phyloP scores from a whole-genome alignment of 1,140 invertebrate genomes.

The Polypedilum pembai region DNA sequence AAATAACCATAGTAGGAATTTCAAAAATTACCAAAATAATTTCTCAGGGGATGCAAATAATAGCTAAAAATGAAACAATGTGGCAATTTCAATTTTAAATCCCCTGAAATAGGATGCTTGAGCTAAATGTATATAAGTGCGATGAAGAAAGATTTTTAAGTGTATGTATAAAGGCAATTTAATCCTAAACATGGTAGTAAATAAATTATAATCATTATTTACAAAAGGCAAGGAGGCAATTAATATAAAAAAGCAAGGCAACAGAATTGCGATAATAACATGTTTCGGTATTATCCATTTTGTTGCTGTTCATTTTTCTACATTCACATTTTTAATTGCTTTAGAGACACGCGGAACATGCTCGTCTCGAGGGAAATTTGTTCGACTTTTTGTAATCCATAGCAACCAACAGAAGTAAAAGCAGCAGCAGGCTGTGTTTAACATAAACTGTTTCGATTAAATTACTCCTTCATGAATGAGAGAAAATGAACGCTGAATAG shows the following conservation, averaged over 20 bases:
- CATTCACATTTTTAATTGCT: not conserved
- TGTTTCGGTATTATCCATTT: not conserved
- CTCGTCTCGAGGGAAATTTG: conserved; percentile 3
- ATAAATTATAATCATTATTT: conserved; percentile 20
- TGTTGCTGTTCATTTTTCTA: not conserved
- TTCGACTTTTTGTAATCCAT: not conserved
- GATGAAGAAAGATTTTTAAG: not conserved
- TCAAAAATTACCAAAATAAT: too few species aligned
- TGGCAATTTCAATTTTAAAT: too few species aligned
- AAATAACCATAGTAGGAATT: too few species aligned
- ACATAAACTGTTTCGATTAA: conserved; percentile 6
- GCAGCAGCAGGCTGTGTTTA: not conserved
- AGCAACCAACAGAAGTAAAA: too few species aligned
- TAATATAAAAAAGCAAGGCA: conserved; percentile 4
- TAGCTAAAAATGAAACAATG: too few species aligned
- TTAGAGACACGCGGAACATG: not conserved
- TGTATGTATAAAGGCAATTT: conserved; percentile 2
- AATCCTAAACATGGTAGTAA: conserved; percentile 6
- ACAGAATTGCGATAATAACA: not conserved
- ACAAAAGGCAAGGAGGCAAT: conserved; percentile 8
- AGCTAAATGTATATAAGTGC: too few species aligned
- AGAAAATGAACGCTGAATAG: not conserved
- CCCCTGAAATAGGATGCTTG: too few species aligned
- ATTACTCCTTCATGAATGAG: not conserved
- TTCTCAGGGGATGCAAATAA: too few species aligned